Percentiles rank a stretch among this genome's conserved stretches.
These are phyloP conservation scores for Taxidea taxus DNA, from an alignment of 2,113 vertebrate genomes.

Conservation along the genomic window DNA sequence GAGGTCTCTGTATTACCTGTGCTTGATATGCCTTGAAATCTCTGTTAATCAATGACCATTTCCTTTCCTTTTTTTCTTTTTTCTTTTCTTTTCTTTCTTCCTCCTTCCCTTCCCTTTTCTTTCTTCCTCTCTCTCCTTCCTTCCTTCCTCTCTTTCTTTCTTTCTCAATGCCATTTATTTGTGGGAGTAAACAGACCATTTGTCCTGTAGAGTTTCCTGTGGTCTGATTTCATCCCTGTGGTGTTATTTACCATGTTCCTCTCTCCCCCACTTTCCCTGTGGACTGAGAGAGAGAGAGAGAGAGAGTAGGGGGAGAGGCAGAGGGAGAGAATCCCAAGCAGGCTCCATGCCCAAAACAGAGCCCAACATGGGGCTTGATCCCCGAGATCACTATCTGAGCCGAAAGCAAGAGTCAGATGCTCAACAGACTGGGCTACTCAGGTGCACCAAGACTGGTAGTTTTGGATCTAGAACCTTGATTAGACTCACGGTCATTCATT, in stretches of 20 bases:
- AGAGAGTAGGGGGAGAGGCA: too few species aligned
- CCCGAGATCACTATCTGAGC: neutral
- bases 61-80: too few species aligned
- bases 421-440: neutral
- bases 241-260: neutral
- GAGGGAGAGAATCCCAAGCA: neutral
- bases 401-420: neutral
- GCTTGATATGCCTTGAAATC: neutral
- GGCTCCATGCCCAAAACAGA: neutral
- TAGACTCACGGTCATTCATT: neutral
- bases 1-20: neutral
- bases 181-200: neutral
- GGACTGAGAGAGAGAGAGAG: too few species aligned
- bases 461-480: neutral
- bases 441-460: neutral
- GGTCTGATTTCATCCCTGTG: neutral
- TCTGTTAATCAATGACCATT: neutral
- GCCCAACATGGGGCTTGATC: neutral
- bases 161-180: neutral
- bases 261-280: neutral
- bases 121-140: too few species aligned
- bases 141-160: too few species aligned
- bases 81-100: rapidly evolving
- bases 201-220: neutral
- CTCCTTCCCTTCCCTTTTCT: rapidly evolving